These are phyloP conservation scores for Enteromius paludinosus DNA, from an alignment of 2,797 vertebrate species.

Conservation along the genomic window DNA sequence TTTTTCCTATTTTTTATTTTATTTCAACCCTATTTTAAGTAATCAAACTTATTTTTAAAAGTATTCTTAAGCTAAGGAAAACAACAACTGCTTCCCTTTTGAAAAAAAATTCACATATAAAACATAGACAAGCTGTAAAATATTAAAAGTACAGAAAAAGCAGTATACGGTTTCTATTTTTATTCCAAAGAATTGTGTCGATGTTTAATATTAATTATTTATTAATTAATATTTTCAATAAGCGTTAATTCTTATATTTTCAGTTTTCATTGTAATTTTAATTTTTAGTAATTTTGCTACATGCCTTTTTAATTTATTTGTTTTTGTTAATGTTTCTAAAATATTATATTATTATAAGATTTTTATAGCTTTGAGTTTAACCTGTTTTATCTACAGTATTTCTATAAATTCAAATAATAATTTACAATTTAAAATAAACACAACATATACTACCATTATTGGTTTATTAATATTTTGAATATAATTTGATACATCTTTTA, in stretches of 20 bases:
- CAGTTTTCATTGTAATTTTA: neutral
- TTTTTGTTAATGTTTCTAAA: no score
- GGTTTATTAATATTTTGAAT: neutral
- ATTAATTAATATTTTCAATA: neutral
- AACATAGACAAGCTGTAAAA: neutral
- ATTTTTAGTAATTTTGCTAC: neutral
- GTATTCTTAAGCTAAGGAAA: neutral
- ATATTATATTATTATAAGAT: no score
- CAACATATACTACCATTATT: neutral
- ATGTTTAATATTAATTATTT: no score
- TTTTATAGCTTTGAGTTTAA: neutral
- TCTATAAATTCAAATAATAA: neutral
- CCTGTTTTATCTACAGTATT: neutral
- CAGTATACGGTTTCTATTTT: neutral
- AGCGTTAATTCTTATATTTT: neutral
- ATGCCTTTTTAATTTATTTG: neutral
- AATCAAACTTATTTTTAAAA: neutral
- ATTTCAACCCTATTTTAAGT: neutral
- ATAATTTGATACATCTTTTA: neutral
- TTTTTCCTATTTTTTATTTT: neutral
- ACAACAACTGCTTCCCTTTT: neutral
- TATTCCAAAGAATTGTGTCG: neutral
- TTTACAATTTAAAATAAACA: neutral
- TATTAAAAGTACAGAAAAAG: neutral
- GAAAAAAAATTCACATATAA: neutral